Percentiles rank a stretch among this genome's conserved stretches.
These are phyloP conservation scores for Eupsittula cactorum DNA, from an alignment of 2,113 vertebrate species.

Conservation along the genomic window DNA sequence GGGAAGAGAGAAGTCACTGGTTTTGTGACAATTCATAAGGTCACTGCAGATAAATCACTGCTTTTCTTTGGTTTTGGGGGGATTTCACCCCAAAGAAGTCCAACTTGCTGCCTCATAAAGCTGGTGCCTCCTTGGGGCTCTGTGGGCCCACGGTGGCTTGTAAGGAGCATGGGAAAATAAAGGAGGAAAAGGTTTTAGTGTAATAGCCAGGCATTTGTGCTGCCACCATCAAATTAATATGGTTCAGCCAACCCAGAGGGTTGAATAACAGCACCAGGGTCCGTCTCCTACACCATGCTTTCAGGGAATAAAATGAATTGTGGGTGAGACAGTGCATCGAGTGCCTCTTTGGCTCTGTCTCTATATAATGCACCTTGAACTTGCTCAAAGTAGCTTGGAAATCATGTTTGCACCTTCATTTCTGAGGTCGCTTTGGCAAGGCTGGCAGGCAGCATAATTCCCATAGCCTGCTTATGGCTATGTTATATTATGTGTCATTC, in stretches of 20 bases:
- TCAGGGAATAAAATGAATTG: background rate
- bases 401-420: background rate
- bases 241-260: background rate
- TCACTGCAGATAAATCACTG: fast-evolving
- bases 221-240: background rate
- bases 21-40: background rate
- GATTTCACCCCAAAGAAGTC: background rate
- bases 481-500: background rate
- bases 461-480: background rate
- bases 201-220: background rate
- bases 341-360: background rate
- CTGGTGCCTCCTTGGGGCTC: background rate
- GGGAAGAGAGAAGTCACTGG: fast-evolving
- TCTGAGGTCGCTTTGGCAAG: fast-evolving
- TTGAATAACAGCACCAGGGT: background rate
- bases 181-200: background rate
- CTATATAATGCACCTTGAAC: background rate
- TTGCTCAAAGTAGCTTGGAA: background rate
- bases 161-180: fast-evolving
- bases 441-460: background rate
- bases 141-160: background rate
- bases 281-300: background rate
- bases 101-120: fast-evolving
- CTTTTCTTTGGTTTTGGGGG: background rate
- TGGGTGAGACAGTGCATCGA: fast-evolving